Percentiles rank a stretch among this genome's conserved stretches.
Evolutionary conservation across 2,113 vertebrate species (phyloP).

Genomic region (Terrapene triunguis): DNA sequence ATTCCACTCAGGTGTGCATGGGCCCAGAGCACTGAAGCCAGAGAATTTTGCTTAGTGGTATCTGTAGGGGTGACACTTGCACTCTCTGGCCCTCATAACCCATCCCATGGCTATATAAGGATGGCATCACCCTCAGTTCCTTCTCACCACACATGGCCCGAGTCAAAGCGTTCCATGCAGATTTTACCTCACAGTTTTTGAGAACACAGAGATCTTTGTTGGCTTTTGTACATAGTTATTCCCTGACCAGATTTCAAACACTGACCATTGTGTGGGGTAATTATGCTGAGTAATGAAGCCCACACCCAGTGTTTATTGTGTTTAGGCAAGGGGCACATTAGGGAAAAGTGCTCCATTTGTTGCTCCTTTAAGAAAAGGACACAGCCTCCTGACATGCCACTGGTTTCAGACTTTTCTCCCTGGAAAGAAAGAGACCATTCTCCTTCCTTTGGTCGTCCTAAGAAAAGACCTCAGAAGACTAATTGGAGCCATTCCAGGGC

Average conservation of each 20-base stretch:
- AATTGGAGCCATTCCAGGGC: background rate
- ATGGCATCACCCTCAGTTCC: too few species aligned
- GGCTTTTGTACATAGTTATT: background rate
- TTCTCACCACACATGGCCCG: too few species aligned
- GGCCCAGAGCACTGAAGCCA: background rate
- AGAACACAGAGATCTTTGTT: too few species aligned
- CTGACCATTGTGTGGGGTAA: background rate
- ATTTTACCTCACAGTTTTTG: too few species aligned
- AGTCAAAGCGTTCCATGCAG: too few species aligned
- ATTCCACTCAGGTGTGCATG: background rate
- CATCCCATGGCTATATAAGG: too few species aligned
- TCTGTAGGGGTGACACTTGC: background rate
- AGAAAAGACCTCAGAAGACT: background rate
- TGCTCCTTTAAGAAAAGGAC: background rate
- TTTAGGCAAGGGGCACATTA: background rate
- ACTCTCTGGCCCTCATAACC: too few species aligned
- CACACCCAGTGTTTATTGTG: background rate
- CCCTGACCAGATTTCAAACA: background rate
- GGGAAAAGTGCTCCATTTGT: background rate
- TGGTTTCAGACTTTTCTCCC: background rate
- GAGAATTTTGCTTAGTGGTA: background rate
- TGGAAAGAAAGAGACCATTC: background rate
- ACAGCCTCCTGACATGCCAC: background rate
- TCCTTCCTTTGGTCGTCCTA: background rate
- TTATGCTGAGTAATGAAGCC: background rate